Percentiles rank a stretch among this genome's conserved stretches.
phyloP scores from a whole-genome alignment of 1,140 invertebrate genomes.

The Centruroides vittatus region DNA sequence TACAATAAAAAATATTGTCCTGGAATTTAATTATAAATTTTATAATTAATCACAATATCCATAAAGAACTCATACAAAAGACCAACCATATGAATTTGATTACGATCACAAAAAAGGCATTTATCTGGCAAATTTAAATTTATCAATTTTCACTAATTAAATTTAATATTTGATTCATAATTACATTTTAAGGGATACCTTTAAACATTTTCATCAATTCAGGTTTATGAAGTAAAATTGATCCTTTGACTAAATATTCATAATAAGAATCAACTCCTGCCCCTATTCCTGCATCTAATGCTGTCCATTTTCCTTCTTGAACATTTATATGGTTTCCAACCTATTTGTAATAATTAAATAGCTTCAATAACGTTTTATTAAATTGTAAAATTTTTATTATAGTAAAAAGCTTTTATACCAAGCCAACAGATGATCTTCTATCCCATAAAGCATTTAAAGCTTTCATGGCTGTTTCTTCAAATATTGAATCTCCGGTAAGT shows the following conservation, averaged over 20 bases:
- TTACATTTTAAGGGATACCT: constrained; percentile 20
- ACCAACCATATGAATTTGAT: too few species aligned
- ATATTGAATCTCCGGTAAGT: constrained; percentile 86
- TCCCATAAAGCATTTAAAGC: constrained; percentile 80
- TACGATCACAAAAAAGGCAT: too few species aligned
- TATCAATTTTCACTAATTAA: not conserved
- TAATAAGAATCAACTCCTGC: constrained; percentile 97
- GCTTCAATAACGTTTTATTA: not conserved
- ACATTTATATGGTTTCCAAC: constrained; percentile 97
- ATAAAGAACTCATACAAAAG: too few species aligned
- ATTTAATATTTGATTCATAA: not conserved
- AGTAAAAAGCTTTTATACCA: constrained; percentile 33
- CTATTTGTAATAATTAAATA: constrained; percentile 19
- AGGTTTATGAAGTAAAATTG: constrained; percentile 52
- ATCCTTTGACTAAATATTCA: constrained; percentile 96
- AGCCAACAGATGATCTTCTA: constrained; percentile 66
- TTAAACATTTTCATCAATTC: constrained; percentile 83
- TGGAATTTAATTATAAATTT: too few species aligned
- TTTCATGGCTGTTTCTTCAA: constrained; percentile 83
- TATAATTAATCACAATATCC: too few species aligned
- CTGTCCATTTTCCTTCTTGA: constrained; percentile 88
- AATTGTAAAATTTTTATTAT: not conserved
- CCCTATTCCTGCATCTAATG: constrained; percentile 78
- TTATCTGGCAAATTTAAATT: too few species aligned
- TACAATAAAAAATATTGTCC: too few species aligned